Evolutionary conservation across 2,113 vertebrate species (phyloP).

Genomic region (Cacatua alba): DNA sequence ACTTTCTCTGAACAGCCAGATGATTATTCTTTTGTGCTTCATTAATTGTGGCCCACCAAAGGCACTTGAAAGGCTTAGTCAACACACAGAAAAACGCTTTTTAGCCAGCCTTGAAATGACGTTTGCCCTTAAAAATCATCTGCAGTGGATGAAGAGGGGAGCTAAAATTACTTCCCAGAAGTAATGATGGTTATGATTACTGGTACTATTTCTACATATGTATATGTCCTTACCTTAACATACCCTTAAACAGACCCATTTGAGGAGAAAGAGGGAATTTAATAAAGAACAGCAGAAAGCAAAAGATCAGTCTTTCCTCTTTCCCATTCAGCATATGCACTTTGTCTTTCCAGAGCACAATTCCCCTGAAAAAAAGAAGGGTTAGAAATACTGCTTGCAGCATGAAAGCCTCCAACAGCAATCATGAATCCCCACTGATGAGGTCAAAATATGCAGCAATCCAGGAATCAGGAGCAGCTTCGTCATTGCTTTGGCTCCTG

Average conservation of each 20-base stretch:
- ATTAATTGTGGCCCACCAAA: background rate
- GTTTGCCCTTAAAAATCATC: background rate
- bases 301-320: background rate
- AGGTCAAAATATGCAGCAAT: background rate
- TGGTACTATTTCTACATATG: background rate
- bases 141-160: background rate
- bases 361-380: background rate
- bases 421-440: accelerated
- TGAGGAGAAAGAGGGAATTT: background rate
- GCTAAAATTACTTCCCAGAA: background rate
- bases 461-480: background rate
- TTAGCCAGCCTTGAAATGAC: background rate
- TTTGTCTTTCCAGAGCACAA: background rate
- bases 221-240: background rate
- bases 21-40: background rate
- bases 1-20: background rate
- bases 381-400: background rate
- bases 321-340: background rate
- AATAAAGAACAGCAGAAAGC: background rate
- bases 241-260: background rate
- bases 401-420: background rate
- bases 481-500: accelerated
- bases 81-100: background rate
- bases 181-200: background rate
- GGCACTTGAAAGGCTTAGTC: background rate